Base-by-base conservation (phyloP, 2,888 invertebrate species). In the Pristionchus japonicus region DNA sequence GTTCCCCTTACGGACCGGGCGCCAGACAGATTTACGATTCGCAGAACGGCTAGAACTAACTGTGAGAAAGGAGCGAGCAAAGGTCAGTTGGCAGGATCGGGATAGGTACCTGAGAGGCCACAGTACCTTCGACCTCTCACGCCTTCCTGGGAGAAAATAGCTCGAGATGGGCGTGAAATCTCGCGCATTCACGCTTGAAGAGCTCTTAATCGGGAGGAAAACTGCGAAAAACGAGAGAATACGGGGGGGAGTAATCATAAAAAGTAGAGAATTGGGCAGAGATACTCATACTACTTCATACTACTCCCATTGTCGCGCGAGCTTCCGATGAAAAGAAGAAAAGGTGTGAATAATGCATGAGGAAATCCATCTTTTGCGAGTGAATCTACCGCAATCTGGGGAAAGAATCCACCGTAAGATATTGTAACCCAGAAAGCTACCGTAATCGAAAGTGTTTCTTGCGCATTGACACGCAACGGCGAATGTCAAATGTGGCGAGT, bases 401-500 rank as follows among this genome's bases (percentile, higher is more conserved):
- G 31, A 37, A 15, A 20, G 23, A 15, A 37, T 70, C 37, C n/a
- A n/a, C 70, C 15, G 70, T 34, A 70, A 70, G 31, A 7, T 17
- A 64, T 20, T 27, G 61, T 31, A 31, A 31, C 31, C 27, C 31
- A 15, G 34, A 1, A 1, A 70, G 1, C 34, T 70, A 77, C 77
- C 40, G 77, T 77, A 77, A 77, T 77, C 77, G 43, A 43, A 43
- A 77, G 43, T 77, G 43, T n/a, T 74, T 27, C 37, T 74, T 74
- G 40, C 13, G 77, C 77, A 77, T 23, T 27, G 77, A 77, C 40
- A 77, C 77, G 77, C 77, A 77, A 77, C 77, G 43, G 43, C 43
- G 43, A 77, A 77, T 77, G 77, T 77, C 77, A 77, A 77, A 77
- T 77, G 77, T 77, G 77, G 77, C 77, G 77, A 77, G 77, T 34